These are phyloP conservation scores for Nansenia antarctica DNA, from an alignment of 2,113 vertebrate genomes.

Conservation along the genomic window DNA sequence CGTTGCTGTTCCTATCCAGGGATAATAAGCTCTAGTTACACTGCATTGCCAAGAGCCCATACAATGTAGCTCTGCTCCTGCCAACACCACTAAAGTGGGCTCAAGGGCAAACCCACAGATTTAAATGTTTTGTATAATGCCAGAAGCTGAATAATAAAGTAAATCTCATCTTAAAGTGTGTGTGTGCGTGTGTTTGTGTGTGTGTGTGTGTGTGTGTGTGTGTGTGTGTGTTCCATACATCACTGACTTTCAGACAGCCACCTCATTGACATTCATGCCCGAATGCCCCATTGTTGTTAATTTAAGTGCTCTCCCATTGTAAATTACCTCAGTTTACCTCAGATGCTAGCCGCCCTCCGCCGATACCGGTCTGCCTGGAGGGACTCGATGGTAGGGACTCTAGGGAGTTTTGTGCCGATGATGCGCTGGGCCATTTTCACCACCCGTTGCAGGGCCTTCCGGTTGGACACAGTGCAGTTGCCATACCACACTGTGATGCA, in stretches of 20 bases:
- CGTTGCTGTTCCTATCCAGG: neutral
- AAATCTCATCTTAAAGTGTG: neutral
- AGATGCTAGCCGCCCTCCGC: too few relatives aligned
- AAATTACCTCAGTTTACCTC: neutral
- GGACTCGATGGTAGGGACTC: too few relatives aligned
- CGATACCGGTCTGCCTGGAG: too few relatives aligned
- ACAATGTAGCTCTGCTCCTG: neutral
- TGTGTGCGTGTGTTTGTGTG: neutral
- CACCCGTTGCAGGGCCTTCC: too few relatives aligned
- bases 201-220: neutral
- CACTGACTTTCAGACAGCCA: neutral
- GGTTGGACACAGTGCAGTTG: too few relatives aligned
- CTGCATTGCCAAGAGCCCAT: neutral
- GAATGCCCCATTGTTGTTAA: neutral
- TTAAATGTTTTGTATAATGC: too few relatives aligned
- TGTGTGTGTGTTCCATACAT: conserved; percentile 10
- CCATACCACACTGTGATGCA: too few relatives aligned
- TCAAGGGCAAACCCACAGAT: neutral
- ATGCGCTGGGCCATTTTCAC: too few relatives aligned
- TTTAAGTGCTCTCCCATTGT: neutral
- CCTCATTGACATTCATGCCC: neutral
- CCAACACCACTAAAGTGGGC: neutral
- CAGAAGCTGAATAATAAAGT: neutral
- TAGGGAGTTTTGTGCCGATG: too few relatives aligned
- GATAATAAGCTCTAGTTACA: conserved; percentile 11